Percentiles rank a stretch among this genome's conserved stretches.
These are phyloP conservation scores for Furnarius figulus DNA, from an alignment of 2,113 vertebrate genomes.

Conservation along the genomic window DNA sequence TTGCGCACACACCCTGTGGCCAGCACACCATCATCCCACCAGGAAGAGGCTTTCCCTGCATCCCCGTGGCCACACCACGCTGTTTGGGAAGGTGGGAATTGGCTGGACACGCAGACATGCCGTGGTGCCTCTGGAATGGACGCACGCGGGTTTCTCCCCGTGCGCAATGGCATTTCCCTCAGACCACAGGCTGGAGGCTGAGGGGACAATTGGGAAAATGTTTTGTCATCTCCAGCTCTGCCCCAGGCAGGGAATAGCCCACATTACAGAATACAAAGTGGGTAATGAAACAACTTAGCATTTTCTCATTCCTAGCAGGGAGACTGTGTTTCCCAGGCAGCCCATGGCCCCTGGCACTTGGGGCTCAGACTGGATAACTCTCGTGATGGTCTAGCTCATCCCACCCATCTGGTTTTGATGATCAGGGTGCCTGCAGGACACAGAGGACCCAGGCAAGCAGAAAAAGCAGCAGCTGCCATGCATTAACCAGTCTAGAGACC, in stretches of 20 bases:
- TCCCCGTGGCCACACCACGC: not conserved
- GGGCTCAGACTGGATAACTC: not conserved
- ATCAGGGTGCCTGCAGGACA: not conserved
- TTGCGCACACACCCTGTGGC: not conserved
- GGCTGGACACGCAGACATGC: fast-evolving
- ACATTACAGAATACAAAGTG: not conserved
- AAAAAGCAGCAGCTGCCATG: not conserved
- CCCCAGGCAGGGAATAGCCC: not conserved
- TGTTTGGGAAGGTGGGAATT: not conserved
- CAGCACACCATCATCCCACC: not conserved
- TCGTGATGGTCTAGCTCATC: not conserved
- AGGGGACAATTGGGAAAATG: not conserved
- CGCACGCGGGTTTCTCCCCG: fast-evolving
- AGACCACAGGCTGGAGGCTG: not conserved
- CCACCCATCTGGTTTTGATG: not conserved
- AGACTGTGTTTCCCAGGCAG: not conserved
- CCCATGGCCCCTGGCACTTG: not conserved
- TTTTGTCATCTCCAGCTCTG: constrained; percentile 3
- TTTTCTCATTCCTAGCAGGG: not conserved
- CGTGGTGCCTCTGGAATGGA: not conserved
- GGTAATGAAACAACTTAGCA: not conserved
- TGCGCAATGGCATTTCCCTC: not conserved
- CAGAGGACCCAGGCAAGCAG: not conserved
- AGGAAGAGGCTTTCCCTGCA: not conserved
- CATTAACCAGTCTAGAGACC: not conserved